Conservation (phyloP, 2,797 vertebrate species). For the Myioborus melanocephalus region DNA sequence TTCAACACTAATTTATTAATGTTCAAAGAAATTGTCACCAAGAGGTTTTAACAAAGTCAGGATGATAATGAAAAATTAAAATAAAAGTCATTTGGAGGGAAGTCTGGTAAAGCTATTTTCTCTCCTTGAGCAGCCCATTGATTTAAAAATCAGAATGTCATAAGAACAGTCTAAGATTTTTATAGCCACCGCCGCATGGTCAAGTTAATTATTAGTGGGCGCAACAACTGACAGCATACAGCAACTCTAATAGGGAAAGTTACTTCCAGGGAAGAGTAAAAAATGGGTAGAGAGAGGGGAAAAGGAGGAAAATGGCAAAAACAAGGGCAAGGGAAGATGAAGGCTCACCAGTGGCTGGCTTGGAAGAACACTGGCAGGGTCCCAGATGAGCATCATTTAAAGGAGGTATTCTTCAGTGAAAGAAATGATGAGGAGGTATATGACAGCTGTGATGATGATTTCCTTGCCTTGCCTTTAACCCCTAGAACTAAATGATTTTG, state of each 20-base stretch:
- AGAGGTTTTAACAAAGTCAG: not conserved
- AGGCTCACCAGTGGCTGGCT: not conserved
- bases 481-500: not conserved
- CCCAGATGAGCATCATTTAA: rapidly evolving
- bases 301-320: rapidly evolving
- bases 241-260: not conserved
- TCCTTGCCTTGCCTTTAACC: not conserved
- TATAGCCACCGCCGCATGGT: not conserved
- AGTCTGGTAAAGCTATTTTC: not conserved
- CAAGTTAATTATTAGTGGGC: not conserved
- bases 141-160: not conserved
- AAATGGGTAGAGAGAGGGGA: not conserved
- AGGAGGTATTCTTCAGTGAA: not conserved
- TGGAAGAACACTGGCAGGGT: not conserved
- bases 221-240: not conserved
- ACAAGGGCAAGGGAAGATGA: not conserved
- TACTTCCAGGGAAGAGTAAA: not conserved
- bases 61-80: not conserved
- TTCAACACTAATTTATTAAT: not conserved
- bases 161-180: not conserved
- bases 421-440: not conserved
- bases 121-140: not conserved
- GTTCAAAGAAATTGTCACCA: not conserved
- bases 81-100: not conserved
- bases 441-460: not conserved